Evolutionary conservation across 2,888 invertebrate species (phyloP), one percentile per base, ranked within the genome.

Genomic region (Caenorhabditis sp.): DNA sequence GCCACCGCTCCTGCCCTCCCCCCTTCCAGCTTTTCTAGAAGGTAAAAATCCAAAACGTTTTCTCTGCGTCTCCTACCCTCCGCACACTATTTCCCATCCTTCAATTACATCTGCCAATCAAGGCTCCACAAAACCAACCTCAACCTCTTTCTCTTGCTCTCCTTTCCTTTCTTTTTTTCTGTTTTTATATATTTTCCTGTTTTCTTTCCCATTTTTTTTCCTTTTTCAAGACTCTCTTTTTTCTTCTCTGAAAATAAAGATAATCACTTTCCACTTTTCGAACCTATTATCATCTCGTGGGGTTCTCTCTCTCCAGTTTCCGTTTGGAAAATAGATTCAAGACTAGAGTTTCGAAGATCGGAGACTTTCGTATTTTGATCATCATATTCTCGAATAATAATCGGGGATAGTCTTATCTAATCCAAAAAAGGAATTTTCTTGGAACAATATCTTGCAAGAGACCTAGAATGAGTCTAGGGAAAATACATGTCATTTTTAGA

Each of bases 51-150:
- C 44, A 49, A 19, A 49, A 19, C n/a, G n/a, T n/a, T n/a, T n/a
- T 63, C 24, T 51, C 68, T 69, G 77, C 70, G 69, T 77, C 63
- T 69, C 68, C 70, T 8, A 12, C 8, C 35, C 63, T 54, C 54
- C 31, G 12, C 31, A 12, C 44, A 59, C 70, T 70, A 24, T 44
- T 26, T 63, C 59, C 28, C 26, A 28, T n/a, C 38, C 54, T 54
- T 63, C 77, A 77, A 77, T 77, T 77, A 77, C 77, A 77, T 51
- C 77, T 77, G 77, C 77, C 77, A 77, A 77, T 77, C 77, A 77
- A 77, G 38, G 54, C 69, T 28, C 44, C 47, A 28, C 31, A 66
- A 44, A 54, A 54, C 54, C 54, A 24, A 54, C 54, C 54, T 54
- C 54, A 54, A 54, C 26, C 54, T 54, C 28, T 24, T 24, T 22